Conservation (phyloP, 2,888 invertebrate species). For the Tanaodytes sp. region DNA sequence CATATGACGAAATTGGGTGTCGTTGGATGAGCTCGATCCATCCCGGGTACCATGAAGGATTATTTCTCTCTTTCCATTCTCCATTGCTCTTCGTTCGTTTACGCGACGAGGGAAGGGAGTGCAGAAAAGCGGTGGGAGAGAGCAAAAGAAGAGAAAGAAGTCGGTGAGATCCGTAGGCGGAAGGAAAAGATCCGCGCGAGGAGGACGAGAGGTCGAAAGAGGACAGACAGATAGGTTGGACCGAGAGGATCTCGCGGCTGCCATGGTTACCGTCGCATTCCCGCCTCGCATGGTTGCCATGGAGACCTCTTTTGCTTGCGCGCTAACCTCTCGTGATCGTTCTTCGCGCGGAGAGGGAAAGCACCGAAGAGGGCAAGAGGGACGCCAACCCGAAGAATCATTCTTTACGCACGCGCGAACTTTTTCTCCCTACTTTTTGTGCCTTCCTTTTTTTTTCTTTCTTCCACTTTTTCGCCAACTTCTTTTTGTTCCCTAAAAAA, state of each 20-base stretch:
- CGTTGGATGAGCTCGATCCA: conserved; percentile 55
- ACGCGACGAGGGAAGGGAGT: conserved; percentile 40
- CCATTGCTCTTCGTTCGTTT: conserved; percentile 50
- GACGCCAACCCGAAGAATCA: conserved; percentile 54
- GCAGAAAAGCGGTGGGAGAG: conserved; percentile 49
- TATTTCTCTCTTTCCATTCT: conserved; percentile 52
- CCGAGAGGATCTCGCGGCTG: conserved; percentile 68
- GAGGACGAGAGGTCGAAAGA: conserved; percentile 66
- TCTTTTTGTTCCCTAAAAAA: conserved; percentile 45
- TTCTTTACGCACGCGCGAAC: conserved; percentile 57
- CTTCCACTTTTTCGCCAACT: conserved; percentile 9
- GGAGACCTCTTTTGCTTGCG: conserved; percentile 72
- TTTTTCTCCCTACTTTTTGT: conserved; percentile 31
- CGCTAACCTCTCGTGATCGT: conserved; percentile 59
- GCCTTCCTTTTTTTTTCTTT: conserved; percentile 37
- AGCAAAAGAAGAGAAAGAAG: conserved; percentile 54
- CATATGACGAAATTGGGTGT: conserved; percentile 37
- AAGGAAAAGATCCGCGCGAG: conserved; percentile 68
- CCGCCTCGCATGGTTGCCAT: conserved; percentile 76
- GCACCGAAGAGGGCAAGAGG: conserved; percentile 49
- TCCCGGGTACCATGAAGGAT: conserved; percentile 54
- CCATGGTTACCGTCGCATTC: conserved; percentile 74
- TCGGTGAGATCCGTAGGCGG: conserved; percentile 63
- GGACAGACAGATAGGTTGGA: conserved; percentile 69
- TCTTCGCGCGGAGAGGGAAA: conserved; percentile 57